Evolutionary conservation across 2,797 vertebrate species (phyloP).

Genomic region (Clarias fuscus): DNA sequence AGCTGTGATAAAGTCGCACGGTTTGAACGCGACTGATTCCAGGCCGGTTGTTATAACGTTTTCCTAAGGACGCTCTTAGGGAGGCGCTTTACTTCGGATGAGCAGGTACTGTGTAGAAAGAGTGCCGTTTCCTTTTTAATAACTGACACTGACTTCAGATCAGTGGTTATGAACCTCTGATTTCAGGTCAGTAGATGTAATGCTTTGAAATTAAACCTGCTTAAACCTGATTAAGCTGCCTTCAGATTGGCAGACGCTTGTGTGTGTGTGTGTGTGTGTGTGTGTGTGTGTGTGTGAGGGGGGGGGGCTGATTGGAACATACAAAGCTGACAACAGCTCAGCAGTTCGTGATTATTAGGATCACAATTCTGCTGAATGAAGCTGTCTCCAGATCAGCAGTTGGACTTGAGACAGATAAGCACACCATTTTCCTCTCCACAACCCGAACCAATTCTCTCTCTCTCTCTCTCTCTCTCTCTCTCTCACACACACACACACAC

Average conservation of each 20-base stretch:
- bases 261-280: background rate
- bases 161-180: background rate
- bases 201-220: conserved; percentile 13
- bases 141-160: background rate
- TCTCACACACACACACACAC: background rate
- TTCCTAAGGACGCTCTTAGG: too few species aligned
- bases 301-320: background rate
- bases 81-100: background rate
- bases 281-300: background rate
- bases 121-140: background rate
- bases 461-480: background rate
- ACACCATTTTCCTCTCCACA: background rate
- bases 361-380: conserved; percentile 8
- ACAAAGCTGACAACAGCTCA: conserved; percentile 7
- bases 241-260: background rate
- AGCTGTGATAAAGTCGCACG: background rate
- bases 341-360: conserved; percentile 3
- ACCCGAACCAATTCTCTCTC: background rate
- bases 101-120: background rate
- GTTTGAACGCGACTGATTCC: background rate
- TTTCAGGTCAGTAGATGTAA: conserved; percentile 6
- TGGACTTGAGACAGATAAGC: background rate
- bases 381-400: background rate
- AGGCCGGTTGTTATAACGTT: background rate
- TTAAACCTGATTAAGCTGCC: conserved; percentile 2